Evolutionary conservation across 2,888 invertebrate species (phyloP), one percentile per base, ranked within the genome.

Genomic region (Alsophila aescularia): DNA sequence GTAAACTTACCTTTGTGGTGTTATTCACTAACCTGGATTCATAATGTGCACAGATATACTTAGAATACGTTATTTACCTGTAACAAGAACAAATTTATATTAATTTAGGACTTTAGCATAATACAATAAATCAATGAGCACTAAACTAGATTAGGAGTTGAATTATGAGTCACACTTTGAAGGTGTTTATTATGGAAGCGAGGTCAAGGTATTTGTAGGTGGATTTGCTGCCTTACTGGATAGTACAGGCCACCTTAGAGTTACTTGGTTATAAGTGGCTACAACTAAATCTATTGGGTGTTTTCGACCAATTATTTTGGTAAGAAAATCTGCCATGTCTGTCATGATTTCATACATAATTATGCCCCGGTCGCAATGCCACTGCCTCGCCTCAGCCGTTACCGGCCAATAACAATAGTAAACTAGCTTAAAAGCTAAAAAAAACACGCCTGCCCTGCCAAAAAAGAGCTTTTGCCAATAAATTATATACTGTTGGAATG

Each of bases 11-110:
- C 29, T 29, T 10, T 29, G 29, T n/a, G n/a, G 29, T 1, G n/a
- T 7, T 42, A 29, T 29, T 29, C 35, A 56, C 56, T 43, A 49
- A 54, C 51, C 53, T 54, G 60, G 35, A 52, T 35, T n/a, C n/a
- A n/a, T 48, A 31, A 29, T 39, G 31, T 31, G 47, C 41, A 41
- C 52, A 39, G 41, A 57, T 52, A 39, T 47, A 36, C 50, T 47
- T 29, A 24, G 61, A 61, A 55, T 55, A 58, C 53, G 62, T 72
- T 80, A 75, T 81, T 85, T 87, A 87, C 87, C 86, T 87, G 86
- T 55, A 83, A 85, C 68, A 75, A 55, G 67, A 69, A 74, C 70
- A 75, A 67, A 73, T 44, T 41, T 16, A 56, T 53, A 64, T 64
- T 64, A 70, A 70, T 67, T 68, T 53, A 64, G 47, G 45, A 52